These are phyloP conservation scores for Chauna torquata DNA, from an alignment of 2,113 vertebrate genomes.

Conservation along the genomic window DNA sequence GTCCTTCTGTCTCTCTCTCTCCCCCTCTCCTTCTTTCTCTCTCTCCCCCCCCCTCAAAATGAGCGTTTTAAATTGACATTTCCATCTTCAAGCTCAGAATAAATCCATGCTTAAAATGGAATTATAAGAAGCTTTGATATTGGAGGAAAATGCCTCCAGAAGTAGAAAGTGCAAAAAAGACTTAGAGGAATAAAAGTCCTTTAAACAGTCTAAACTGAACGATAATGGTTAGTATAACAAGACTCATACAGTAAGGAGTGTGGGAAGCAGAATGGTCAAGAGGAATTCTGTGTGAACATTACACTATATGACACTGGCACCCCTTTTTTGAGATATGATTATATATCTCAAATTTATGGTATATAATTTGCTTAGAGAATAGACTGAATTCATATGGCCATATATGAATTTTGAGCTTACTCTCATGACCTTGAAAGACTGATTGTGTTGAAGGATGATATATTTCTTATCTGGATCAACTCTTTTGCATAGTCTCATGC, in stretches of 20 bases:
- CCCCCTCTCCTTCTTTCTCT: background rate
- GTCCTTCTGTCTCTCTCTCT: background rate
- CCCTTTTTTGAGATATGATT: background rate
- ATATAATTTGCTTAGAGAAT: background rate
- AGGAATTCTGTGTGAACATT: background rate
- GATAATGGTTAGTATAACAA: background rate
- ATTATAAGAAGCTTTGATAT: background rate
- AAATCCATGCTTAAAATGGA: background rate
- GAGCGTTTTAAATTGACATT: background rate
- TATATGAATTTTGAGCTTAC: background rate
- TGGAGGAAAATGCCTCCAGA: background rate
- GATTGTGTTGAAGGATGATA: background rate
- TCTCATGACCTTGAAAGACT: background rate
- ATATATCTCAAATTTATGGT: background rate
- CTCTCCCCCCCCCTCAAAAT: background rate
- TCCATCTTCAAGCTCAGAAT: background rate
- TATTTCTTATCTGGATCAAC: background rate
- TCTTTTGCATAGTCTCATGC: background rate
- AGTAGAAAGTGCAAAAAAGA: background rate
- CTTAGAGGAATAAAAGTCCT: background rate
- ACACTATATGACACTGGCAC: rapidly evolving
- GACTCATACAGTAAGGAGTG: background rate
- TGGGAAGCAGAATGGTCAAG: background rate
- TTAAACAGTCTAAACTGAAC: background rate
- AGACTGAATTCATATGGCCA: background rate